These are phyloP conservation scores for Marcusenius ussheri DNA, from an alignment of 2,113 vertebrate genomes.

Conservation along the genomic window DNA sequence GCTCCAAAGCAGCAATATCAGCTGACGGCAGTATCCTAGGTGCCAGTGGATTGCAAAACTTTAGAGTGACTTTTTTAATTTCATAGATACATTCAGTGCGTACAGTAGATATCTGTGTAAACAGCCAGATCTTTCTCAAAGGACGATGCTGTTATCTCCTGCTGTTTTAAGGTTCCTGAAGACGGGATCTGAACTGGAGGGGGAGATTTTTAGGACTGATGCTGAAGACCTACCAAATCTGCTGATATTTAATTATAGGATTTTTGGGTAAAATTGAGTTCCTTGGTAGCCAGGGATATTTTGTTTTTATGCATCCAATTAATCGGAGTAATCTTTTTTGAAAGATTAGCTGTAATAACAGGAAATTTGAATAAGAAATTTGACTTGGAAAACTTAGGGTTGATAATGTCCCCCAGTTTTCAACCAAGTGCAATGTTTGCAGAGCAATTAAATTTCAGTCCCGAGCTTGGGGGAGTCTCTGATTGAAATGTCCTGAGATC, in stretches of 20 bases:
- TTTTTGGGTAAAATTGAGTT: neutral
- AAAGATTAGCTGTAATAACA: neutral
- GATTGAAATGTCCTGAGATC: neutral
- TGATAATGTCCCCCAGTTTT: neutral
- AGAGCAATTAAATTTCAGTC: neutral
- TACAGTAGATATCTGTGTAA: neutral
- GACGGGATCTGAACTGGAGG: neutral
- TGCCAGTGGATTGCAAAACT: neutral
- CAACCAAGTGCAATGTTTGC: neutral
- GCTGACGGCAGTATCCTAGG: neutral
- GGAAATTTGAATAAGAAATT: neutral
- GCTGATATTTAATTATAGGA: neutral
- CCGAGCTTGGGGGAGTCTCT: neutral
- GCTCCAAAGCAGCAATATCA: neutral
- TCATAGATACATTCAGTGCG: neutral
- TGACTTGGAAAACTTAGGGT: neutral
- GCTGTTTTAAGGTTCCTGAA: neutral
- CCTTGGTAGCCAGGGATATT: neutral
- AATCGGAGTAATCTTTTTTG: neutral
- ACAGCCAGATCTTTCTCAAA: neutral
- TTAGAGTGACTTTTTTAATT: neutral
- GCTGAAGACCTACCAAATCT: neutral
- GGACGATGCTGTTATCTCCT: neutral
- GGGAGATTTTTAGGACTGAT: neutral
- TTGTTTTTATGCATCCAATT: neutral